phyloP scores from a whole-genome alignment of 2,113 vertebrate genomes.

The Parotia lawesii region DNA sequence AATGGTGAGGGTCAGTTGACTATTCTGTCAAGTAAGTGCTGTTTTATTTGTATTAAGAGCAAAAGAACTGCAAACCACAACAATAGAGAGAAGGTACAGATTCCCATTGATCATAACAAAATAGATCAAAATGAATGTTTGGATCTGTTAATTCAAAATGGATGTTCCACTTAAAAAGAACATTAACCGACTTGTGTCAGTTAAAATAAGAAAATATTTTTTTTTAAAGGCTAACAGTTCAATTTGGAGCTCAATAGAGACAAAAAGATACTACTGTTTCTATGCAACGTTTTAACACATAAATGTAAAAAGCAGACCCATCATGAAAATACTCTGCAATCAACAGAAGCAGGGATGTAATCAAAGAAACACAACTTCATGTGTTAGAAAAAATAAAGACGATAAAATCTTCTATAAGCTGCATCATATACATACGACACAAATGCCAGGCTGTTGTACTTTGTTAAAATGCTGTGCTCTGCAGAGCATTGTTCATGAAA shows the following conservation, averaged over 20 bases:
- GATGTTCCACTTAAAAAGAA: neutral
- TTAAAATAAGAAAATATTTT: neutral
- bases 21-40: neutral
- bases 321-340: neutral
- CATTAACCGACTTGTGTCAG: neutral
- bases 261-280: neutral
- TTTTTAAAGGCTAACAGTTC: rapidly evolving
- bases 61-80: neutral
- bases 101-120: neutral
- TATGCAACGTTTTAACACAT: neutral
- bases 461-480: neutral
- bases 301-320: neutral
- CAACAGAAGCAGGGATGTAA: neutral
- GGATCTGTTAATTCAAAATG: neutral
- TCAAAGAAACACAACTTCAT: neutral
- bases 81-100: neutral
- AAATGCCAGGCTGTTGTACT: neutral
- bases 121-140: neutral
- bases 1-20: neutral
- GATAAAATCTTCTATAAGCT: neutral
- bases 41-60: neutral
- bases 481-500: neutral
- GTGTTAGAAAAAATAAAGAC: neutral
- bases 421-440: neutral
- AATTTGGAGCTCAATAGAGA: neutral